Conservation (phyloP, 2,113 vertebrate genomes). For the Percina caprodes region DNA sequence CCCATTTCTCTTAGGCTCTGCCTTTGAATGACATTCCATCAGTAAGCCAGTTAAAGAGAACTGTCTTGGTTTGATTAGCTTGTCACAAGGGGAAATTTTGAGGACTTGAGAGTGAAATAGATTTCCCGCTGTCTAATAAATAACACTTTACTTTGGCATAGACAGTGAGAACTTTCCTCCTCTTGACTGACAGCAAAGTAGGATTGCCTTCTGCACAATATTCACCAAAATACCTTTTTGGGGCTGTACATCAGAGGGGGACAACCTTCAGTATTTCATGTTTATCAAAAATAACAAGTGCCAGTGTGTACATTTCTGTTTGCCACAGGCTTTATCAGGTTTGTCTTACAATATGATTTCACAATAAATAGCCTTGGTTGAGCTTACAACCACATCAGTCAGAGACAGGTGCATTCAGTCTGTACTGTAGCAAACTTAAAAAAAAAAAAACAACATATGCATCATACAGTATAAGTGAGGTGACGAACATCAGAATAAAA, state of each 20-base stretch:
- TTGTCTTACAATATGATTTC: background rate
- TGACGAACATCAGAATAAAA: background rate
- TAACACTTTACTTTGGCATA: background rate
- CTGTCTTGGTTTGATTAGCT: constrained; percentile 48
- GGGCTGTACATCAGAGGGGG: no score
- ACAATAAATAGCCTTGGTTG: background rate
- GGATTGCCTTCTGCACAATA: constrained; percentile 4
- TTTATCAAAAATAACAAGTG: constrained; percentile 6
- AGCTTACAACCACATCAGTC: background rate
- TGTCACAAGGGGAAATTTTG: constrained; percentile 40
- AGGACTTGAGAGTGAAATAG: constrained; percentile 25
- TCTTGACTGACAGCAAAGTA: constrained; percentile 24
- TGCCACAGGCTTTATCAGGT: constrained; percentile 6
- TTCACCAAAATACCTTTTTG: constrained; percentile 16
- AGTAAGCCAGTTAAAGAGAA: constrained; percentile 55
- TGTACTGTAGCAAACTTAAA: background rate
- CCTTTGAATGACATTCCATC: constrained; percentile 60
- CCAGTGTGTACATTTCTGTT: background rate
- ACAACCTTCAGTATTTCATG: background rate
- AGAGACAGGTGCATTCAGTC: background rate
- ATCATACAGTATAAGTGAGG: background rate
- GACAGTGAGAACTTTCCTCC: background rate
- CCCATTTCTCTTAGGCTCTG: constrained; percentile 42
- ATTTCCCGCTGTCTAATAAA: constrained; percentile 40
- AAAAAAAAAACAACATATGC: no score